Evolutionary conservation across 2,113 vertebrate species (phyloP).

Genomic region (Phasianus colchicus): DNA sequence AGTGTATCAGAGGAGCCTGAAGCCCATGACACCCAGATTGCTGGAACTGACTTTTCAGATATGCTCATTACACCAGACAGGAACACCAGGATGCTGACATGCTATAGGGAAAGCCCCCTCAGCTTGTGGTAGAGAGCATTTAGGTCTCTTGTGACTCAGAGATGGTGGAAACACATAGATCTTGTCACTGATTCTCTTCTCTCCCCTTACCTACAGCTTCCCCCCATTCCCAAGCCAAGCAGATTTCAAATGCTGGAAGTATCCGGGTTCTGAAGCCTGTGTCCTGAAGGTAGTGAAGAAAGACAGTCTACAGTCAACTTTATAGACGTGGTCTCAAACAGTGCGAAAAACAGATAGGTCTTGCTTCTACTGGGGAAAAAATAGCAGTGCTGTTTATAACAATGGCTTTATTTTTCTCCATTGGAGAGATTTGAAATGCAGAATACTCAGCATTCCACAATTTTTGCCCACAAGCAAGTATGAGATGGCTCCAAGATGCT

Average conservation of each 20-base stretch:
- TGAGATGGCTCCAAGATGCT: constrained; percentile 54
- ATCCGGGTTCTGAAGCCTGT: neutral
- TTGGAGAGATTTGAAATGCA: constrained; percentile 51
- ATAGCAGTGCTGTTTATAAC: constrained; percentile 58
- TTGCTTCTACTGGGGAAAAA: neutral
- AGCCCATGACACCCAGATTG: neutral
- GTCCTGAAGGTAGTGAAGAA: neutral
- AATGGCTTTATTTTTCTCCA: constrained; percentile 68
- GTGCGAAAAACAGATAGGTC: neutral
- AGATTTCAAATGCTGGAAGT: neutral
- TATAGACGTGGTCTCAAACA: neutral
- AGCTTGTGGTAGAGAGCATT: neutral
- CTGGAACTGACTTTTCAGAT: neutral
- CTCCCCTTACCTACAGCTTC: neutral
- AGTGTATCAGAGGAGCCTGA: neutral
- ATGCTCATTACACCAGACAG: neutral
- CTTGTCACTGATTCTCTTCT: neutral
- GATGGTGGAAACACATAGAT: neutral
- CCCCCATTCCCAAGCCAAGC: accelerated
- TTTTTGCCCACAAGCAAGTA: constrained; percentile 71
- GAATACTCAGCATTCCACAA: constrained; percentile 72
- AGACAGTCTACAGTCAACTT: neutral
- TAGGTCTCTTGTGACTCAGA: neutral
- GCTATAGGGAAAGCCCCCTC: neutral
- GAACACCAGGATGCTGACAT: neutral